phyloP scores from a whole-genome alignment of 2,113 vertebrate species.

The Oryzias curvinotus region DNA sequence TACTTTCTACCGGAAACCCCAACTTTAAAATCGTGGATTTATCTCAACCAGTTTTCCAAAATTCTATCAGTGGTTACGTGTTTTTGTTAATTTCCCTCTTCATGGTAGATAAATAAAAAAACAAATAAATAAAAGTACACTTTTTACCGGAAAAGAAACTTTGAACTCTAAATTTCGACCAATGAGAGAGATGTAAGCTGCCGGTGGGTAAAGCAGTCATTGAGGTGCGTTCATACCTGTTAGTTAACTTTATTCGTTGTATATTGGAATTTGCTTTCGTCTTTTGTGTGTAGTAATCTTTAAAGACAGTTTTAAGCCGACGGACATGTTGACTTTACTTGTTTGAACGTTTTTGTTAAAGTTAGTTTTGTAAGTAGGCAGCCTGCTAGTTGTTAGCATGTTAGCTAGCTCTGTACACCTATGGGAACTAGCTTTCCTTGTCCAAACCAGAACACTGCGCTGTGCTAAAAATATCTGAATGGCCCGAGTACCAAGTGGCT shows the following conservation, averaged over 20 bases:
- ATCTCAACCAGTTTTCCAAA: too few species aligned
- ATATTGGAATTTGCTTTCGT: accelerated
- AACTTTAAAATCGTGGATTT: background rate
- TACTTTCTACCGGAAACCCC: constrained; percentile 12
- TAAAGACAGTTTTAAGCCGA: background rate
- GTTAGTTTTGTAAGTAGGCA: background rate
- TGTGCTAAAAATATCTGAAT: background rate
- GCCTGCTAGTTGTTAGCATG: constrained; percentile 52
- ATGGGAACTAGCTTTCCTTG: too few species aligned
- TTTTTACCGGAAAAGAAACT: constrained; percentile 56
- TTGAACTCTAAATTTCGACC: constrained; percentile 52
- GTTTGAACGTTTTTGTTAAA: background rate
- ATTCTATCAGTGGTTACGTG: too few species aligned
- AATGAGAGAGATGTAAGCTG: constrained; percentile 36
- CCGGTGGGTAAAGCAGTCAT: constrained; percentile 38
- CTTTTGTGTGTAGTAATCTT: accelerated
- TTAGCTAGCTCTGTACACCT: background rate
- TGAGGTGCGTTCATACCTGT: constrained; percentile 37
- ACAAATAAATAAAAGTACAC: background rate
- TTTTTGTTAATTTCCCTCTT: too few species aligned
- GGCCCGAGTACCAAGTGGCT: constrained; percentile 1
- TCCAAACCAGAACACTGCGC: too few species aligned
- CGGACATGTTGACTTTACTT: background rate
- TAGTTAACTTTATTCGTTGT: constrained; percentile 8
- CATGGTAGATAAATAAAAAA: background rate